Percentiles rank a stretch among this genome's conserved stretches.
Evolutionary conservation across 2,888 invertebrate species (phyloP).

Genomic region (Andrena praecox): DNA sequence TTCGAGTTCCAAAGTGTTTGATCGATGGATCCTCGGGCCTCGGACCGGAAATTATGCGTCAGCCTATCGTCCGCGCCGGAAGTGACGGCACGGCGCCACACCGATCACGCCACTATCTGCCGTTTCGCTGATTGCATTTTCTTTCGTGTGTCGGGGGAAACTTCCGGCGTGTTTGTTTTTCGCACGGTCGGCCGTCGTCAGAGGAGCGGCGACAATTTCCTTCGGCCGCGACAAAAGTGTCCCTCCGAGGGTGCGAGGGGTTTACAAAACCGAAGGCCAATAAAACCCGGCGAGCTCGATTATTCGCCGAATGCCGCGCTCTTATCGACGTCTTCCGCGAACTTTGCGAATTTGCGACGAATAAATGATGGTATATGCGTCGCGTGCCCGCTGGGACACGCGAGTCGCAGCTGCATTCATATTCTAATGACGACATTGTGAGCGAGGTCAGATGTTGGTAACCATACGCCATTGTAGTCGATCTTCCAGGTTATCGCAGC

Average conservation of each 20-base stretch:
- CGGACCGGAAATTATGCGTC: slow-evolving; percentile 85
- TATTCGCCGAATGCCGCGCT: neutral
- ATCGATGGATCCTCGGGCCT: slow-evolving; percentile 83
- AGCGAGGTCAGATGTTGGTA: slow-evolving; percentile 82
- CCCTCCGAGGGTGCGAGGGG: slow-evolving; percentile 2
- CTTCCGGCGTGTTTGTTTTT: slow-evolving; percentile 68
- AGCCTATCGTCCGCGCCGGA: slow-evolving; percentile 82
- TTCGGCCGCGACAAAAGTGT: slow-evolving; percentile 12
- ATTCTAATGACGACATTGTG: slow-evolving; percentile 83
- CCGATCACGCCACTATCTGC: slow-evolving; percentile 83
- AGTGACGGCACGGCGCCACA: slow-evolving; percentile 79
- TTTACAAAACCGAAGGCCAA: neutral
- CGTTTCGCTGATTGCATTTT: slow-evolving; percentile 78
- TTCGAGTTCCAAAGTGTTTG: slow-evolving; percentile 80
- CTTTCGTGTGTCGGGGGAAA: slow-evolving; percentile 58
- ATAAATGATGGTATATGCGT: slow-evolving; percentile 61
- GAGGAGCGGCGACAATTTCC: slow-evolving; percentile 53
- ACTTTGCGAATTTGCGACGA: slow-evolving; percentile 41
- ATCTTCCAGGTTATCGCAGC: slow-evolving; percentile 70
- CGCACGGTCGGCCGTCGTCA: slow-evolving; percentile 52
- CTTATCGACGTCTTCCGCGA: neutral
- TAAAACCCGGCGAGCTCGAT: neutral
- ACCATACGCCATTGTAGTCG: slow-evolving; percentile 79
- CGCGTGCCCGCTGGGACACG: slow-evolving; percentile 77
- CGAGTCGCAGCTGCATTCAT: slow-evolving; percentile 77